Evolutionary conservation across 2,113 vertebrate genomes (phyloP), one percentile per base, ranked within the genome.

Genomic region (Turdus rufiventris): DNA sequence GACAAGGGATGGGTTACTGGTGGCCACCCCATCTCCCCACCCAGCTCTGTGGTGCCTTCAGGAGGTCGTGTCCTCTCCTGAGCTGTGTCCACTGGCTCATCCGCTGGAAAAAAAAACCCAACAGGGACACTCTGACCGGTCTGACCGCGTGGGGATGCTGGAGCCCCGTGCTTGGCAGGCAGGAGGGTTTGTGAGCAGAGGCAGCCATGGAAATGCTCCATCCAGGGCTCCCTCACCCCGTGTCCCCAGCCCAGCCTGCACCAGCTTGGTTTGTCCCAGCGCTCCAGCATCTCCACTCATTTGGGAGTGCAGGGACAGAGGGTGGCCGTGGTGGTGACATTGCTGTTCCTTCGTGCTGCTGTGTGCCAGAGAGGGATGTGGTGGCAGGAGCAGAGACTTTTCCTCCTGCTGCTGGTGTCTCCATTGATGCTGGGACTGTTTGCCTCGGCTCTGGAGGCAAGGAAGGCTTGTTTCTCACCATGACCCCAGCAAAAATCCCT

Each of bases 121-220:
- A 1, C 2, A 2, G 33, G 33, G 58, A 58, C 82, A 2, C 12
- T 31, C 11, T 0, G 8, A 18, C 3, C 25, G 2, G 6, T 75
- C 42, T 91, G 96, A 58, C 95, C 96, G 1, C 94, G 13, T 33
- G 96, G 94, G 94, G 94, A 89, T 96, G 96, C 95, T 95, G 93
- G 73, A 91, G 89, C 10, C 80, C 84, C 18, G 76, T 5, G 53
- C 73, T 65, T 34, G 84, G 84, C 38, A 15, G 8, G 0, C 4
- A 2, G 74, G n/a, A 85, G 47, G 6, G 33, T 65, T 84, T 58
- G 75, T 14, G 31, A 75, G 40, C 8, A 0, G 43, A 83, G 58
- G 51, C 79, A 65, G 58, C 38, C 14, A 0, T 50, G 5, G 10
- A 26, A 18, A 23, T 12, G 36, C 36, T 20, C 5, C 80, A n/a